Percentiles rank a stretch among this genome's conserved stretches.
phyloP scores from a whole-genome alignment of 1,140 invertebrate genomes.

The Manduca sexta region DNA sequence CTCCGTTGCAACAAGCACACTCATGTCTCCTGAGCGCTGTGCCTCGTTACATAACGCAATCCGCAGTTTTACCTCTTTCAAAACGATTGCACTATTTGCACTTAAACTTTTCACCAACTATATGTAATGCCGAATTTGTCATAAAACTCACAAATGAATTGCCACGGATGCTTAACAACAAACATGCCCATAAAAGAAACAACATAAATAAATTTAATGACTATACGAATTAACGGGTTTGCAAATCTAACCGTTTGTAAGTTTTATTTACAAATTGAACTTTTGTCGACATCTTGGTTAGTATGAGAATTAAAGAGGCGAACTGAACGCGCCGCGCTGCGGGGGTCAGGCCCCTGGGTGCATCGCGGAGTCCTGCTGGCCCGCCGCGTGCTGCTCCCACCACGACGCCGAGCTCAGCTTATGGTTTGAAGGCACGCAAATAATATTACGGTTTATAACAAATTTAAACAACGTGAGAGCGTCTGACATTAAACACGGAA shows the following conservation, averaged over 20 bases:
- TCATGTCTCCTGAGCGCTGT: neutral
- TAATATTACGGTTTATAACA: slow-evolving; percentile 36
- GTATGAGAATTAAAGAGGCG: slow-evolving; percentile 50
- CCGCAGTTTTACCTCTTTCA: too few relatives aligned
- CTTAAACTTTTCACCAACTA: slow-evolving; percentile 7
- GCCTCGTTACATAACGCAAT: too few relatives aligned
- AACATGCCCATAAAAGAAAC: too few relatives aligned
- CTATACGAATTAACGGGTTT: too few relatives aligned
- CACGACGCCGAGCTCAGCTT: slow-evolving; percentile 33
- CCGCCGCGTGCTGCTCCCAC: slow-evolving; percentile 24
- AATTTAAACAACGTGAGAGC: slow-evolving; percentile 52
- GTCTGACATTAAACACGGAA: slow-evolving; percentile 20
- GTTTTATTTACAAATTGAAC: too few relatives aligned
- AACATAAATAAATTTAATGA: too few relatives aligned
- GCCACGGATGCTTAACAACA: too few relatives aligned
- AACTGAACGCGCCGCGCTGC: slow-evolving; percentile 25
- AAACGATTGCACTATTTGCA: too few relatives aligned
- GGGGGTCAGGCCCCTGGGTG: slow-evolving; percentile 54
- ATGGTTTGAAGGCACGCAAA: slow-evolving; percentile 58
- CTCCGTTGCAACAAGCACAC: slow-evolving; percentile 24
- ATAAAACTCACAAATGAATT: too few relatives aligned
- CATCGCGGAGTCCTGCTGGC: slow-evolving; percentile 32
- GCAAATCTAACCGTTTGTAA: too few relatives aligned
- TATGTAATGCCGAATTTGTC: slow-evolving; percentile 6
- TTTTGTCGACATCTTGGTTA: neutral